Conservation (phyloP, 2,797 vertebrate species). For the Tinamus major region DNA sequence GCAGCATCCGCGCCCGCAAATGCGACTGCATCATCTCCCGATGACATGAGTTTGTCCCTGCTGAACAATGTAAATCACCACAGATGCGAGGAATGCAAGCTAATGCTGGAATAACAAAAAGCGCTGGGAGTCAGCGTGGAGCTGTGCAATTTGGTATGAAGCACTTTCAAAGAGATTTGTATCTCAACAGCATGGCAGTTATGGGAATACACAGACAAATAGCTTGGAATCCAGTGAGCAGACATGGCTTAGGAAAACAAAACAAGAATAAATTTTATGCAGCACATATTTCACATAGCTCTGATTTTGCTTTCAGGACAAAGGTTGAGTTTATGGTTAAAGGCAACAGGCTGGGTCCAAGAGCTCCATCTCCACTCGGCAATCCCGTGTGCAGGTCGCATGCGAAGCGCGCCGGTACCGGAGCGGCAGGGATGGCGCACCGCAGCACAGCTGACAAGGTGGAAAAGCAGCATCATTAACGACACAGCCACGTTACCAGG, state of each 20-base stretch:
- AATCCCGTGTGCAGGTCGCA: background rate
- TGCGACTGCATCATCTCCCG: constrained; percentile 43
- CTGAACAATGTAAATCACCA: background rate
- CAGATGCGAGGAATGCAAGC: background rate
- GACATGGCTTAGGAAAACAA: background rate
- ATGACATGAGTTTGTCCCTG: background rate
- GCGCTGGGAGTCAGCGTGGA: background rate
- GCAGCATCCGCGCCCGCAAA: constrained; percentile 2
- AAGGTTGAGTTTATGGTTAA: background rate
- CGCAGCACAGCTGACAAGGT: accelerated
- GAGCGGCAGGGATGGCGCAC: background rate
- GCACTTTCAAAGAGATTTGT: background rate
- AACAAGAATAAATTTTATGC: background rate
- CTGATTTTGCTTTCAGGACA: background rate
- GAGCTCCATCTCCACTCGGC: background rate
- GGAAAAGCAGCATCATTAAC: background rate
- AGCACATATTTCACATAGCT: background rate
- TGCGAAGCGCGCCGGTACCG: background rate
- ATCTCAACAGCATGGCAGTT: background rate
- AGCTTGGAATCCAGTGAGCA: background rate
- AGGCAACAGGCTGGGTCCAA: background rate
- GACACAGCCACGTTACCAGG: background rate
- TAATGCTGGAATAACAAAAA: background rate
- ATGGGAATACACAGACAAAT: constrained; percentile 12
- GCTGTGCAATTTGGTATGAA: background rate